Conservation (phyloP, 2,888 invertebrate species). For the Parelbella ahira region DNA sequence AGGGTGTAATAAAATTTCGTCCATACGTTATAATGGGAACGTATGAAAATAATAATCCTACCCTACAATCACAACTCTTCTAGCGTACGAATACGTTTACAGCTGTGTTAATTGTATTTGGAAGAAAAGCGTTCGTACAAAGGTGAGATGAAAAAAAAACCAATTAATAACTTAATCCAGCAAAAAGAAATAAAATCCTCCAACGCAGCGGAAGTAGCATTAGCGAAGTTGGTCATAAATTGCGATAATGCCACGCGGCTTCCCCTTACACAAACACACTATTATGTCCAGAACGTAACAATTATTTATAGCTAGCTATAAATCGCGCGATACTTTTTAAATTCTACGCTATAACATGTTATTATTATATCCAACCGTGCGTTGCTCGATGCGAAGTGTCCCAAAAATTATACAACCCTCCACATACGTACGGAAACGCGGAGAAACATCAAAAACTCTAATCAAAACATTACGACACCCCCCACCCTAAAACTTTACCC, state of each 20-base stretch:
- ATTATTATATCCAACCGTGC: too few species aligned
- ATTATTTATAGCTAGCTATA: conserved; percentile 12
- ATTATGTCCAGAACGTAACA: conserved; percentile 20
- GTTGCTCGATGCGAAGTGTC: conserved; percentile 11
- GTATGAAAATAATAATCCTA: too few species aligned
- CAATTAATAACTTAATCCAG: conserved; percentile 23
- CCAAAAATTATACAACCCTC: conserved; percentile 25
- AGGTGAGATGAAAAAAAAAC: conserved; percentile 7
- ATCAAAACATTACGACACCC: conserved; percentile 56
- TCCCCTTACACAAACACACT: conserved; percentile 22
- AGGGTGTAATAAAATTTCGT: too few species aligned
- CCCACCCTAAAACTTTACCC: conserved; percentile 37
- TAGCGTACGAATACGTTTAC: too few species aligned
- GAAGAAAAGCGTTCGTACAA: background rate
- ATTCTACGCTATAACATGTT: background rate
- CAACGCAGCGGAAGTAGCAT: conserved; percentile 14
- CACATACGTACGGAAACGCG: conserved; percentile 37
- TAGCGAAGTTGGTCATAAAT: conserved; percentile 21
- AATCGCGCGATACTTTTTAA: conserved; percentile 6
- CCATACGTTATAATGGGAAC: too few species aligned
- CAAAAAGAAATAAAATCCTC: conserved; percentile 18
- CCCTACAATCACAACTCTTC: too few species aligned
- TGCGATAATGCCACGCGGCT: conserved; percentile 10
- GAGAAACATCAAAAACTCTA: conserved; percentile 68
- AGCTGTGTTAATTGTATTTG: too few species aligned